A percentile compares a stretch with the other conserved stretches of the same genome.
phyloP scores from a whole-genome alignment of 2,113 vertebrate genomes.

The Microtus montanus region DNA sequence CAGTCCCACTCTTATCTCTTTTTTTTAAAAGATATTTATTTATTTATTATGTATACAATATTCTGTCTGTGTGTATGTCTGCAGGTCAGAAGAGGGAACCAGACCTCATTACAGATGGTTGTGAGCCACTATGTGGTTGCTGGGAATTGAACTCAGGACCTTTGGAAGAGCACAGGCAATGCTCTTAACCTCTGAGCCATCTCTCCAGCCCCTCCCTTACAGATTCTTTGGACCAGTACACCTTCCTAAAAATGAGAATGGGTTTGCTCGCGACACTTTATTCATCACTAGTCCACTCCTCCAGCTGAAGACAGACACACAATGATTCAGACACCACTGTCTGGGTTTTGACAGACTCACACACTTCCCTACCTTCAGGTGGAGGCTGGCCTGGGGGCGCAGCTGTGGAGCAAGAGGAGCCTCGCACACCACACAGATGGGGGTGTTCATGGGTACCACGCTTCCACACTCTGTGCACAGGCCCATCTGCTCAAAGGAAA shows the following conservation, averaged over 20 bases:
- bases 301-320: slow-evolving; percentile 14
- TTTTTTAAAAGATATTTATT: too few species aligned
- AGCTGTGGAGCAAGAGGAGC: slow-evolving; percentile 86
- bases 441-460: slow-evolving; percentile 89
- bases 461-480: slow-evolving; percentile 88
- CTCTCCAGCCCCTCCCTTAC: not conserved
- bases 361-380: slow-evolving; percentile 85
- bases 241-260: not conserved
- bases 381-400: slow-evolving; percentile 83
- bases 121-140: too few species aligned
- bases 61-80: too few species aligned
- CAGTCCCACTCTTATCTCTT: too few species aligned
- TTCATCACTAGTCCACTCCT: not conserved
- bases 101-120: too few species aligned
- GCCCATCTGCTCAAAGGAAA: slow-evolving; percentile 84
- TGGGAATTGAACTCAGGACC: too few species aligned
- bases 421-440: slow-evolving; percentile 92
- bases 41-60: too few species aligned
- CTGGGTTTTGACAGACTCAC: not conserved
- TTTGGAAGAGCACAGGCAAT: too few species aligned
- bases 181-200: too few species aligned
- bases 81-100: too few species aligned
- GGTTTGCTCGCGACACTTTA: slow-evolving; percentile 25
- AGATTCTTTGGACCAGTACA: not conserved
- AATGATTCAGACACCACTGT: slow-evolving; percentile 14